phyloP scores from a whole-genome alignment of 2,888 invertebrate genomes.

The Torymus auratus region DNA sequence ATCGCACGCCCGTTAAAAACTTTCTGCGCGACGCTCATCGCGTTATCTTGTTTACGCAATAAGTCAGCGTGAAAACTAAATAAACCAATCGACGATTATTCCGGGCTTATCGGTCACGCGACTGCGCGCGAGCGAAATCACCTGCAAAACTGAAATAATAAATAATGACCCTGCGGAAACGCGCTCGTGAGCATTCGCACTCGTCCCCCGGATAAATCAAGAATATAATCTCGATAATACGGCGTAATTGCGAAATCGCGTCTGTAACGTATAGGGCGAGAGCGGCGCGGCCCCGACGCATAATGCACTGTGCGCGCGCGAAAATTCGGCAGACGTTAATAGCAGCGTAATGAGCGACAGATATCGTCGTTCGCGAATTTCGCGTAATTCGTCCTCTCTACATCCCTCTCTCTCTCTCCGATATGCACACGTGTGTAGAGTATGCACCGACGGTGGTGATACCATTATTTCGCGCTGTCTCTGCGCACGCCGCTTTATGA shows the following conservation, averaged over 20 bases:
- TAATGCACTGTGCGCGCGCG: neutral
- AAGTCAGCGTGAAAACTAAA: constrained; percentile 46
- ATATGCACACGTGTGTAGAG: neutral
- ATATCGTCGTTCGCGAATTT: constrained; percentile 23
- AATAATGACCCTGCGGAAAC: constrained; percentile 28
- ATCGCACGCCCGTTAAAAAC: constrained; percentile 6
- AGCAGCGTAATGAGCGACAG: constrained; percentile 38
- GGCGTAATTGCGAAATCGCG: constrained; percentile 47
- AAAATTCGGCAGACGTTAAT: constrained; percentile 46
- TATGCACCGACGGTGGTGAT: neutral
- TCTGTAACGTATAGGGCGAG: constrained; percentile 1
- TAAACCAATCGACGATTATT: constrained; percentile 51
- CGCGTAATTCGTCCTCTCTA: constrained; percentile 10
- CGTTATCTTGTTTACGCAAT: constrained; percentile 40
- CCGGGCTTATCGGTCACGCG: constrained; percentile 38
- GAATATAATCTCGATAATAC: constrained; percentile 50
- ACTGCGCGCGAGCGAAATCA: neutral
- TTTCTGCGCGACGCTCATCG: neutral
- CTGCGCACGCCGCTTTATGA: neutral
- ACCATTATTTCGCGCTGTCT: constrained; percentile 5
- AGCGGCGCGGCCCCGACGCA: neutral
- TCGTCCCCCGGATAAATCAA: constrained; percentile 35
- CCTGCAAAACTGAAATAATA: constrained; percentile 29
- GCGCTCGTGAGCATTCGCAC: neutral
- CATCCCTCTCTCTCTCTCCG: neutral